Conservation (phyloP, 2,113 vertebrate species). For the Phycodurus eques region DNA sequence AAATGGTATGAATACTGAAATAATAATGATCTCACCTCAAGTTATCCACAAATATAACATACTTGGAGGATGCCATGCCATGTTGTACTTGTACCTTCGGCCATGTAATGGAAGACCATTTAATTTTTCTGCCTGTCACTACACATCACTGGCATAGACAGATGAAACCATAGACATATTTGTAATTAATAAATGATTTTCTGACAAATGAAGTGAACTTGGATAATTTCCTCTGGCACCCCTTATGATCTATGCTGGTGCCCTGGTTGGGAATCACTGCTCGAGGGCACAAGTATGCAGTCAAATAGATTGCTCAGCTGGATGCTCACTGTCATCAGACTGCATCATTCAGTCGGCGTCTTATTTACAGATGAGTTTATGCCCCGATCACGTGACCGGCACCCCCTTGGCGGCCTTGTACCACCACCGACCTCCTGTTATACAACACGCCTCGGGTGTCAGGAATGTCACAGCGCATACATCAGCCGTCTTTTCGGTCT, state of each 20-base stretch:
- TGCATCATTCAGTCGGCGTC: not conserved
- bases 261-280: not conserved
- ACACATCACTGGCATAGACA: not conserved
- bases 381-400: constrained; percentile 21
- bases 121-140: too few relatives aligned
- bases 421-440: constrained; percentile 44
- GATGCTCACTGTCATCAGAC: not conserved
- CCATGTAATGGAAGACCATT: too few relatives aligned
- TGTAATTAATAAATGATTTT: too few relatives aligned
- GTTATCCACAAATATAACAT: too few relatives aligned
- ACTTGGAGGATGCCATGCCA: too few relatives aligned
- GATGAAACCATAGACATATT: not conserved
- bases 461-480: constrained; percentile 76
- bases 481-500: constrained; percentile 54
- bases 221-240: too few relatives aligned
- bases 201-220: too few relatives aligned
- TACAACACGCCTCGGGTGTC: constrained; percentile 63
- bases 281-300: not conserved
- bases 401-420: constrained; percentile 68
- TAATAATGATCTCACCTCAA: too few relatives aligned
- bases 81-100: too few relatives aligned
- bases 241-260: too few relatives aligned
- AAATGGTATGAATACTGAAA: too few relatives aligned
- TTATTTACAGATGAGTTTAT: not conserved
- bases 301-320: not conserved